Evolutionary conservation across 2,113 vertebrate species (phyloP).

Genomic region (Microcebus lehilahytsara): DNA sequence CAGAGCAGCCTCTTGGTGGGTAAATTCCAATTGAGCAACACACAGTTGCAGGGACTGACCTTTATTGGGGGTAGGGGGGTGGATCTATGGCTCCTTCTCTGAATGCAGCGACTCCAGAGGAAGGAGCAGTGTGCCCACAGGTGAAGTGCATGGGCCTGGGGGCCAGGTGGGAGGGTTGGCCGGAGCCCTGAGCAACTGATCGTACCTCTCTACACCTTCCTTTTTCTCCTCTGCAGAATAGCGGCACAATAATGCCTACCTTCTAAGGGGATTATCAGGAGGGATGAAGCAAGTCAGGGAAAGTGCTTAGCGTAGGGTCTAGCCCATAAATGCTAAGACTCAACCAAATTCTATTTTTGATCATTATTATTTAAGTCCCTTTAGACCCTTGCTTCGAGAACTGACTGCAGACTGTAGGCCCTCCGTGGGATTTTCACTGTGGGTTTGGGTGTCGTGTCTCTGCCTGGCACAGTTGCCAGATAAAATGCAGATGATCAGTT

Average conservation of each 20-base stretch:
- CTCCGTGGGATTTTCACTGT: background rate
- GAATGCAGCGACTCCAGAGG: background rate
- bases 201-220: background rate
- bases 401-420: background rate
- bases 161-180: background rate
- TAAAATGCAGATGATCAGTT: background rate
- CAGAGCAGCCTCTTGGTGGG: background rate
- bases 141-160: background rate
- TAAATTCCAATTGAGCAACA: background rate
- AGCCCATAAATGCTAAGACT: background rate
- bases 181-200: background rate
- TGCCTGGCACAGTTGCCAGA: background rate
- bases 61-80: too few relatives aligned
- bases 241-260: too few relatives aligned
- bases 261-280: background rate
- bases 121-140: fast-evolving
- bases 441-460: background rate
- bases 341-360: background rate
- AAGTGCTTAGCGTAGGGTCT: background rate
- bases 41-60: background rate
- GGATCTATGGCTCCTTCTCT: background rate
- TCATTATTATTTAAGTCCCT: background rate
- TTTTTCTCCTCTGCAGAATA: background rate
- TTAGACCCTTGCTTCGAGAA: background rate
- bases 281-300: background rate